These are phyloP conservation scores for Zeus faber DNA, from an alignment of 2,113 vertebrate genomes.

Conservation along the genomic window DNA sequence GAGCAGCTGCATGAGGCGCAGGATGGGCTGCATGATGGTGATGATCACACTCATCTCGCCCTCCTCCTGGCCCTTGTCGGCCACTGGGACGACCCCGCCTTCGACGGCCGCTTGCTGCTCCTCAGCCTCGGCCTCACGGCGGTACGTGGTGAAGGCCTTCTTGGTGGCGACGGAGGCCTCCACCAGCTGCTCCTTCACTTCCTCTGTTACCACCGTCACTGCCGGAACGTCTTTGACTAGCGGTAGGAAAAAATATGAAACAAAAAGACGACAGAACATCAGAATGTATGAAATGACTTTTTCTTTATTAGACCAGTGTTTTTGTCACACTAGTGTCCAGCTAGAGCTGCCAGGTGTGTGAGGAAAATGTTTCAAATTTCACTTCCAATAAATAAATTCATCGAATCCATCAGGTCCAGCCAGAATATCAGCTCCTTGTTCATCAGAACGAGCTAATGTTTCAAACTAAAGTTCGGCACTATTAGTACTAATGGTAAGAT, in stretches of 20 bases:
- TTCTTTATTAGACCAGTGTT: too few relatives aligned
- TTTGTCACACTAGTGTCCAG: too few relatives aligned
- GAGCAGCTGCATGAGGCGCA: slow-evolving; percentile 93
- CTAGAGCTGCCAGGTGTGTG: too few relatives aligned
- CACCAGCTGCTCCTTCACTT: slow-evolving; percentile 90
- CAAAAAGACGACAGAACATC: too few relatives aligned
- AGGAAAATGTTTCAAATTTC: too few relatives aligned
- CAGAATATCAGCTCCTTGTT: too few relatives aligned
- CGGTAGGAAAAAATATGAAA: not conserved
- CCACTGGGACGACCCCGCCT: slow-evolving; percentile 63
- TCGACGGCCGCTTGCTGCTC: slow-evolving; percentile 83
- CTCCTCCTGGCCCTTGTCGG: slow-evolving; percentile 89
- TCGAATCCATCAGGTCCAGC: too few relatives aligned
- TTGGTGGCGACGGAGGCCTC: slow-evolving; percentile 89
- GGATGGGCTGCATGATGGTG: slow-evolving; percentile 97
- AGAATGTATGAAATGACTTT: too few relatives aligned
- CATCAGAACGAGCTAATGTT: too few relatives aligned
- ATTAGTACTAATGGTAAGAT: too few relatives aligned
- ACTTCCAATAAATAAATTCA: too few relatives aligned
- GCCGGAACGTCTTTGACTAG: slow-evolving; percentile 77
- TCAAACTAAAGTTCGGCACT: too few relatives aligned
- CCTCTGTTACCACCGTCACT: slow-evolving; percentile 85
- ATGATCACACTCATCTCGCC: slow-evolving; percentile 96
- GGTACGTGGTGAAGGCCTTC: slow-evolving; percentile 86
- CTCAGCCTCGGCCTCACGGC: slow-evolving; percentile 87